Evolutionary conservation across 2,113 vertebrate genomes (phyloP).

Genomic region (Dicentrarchus labrax): DNA sequence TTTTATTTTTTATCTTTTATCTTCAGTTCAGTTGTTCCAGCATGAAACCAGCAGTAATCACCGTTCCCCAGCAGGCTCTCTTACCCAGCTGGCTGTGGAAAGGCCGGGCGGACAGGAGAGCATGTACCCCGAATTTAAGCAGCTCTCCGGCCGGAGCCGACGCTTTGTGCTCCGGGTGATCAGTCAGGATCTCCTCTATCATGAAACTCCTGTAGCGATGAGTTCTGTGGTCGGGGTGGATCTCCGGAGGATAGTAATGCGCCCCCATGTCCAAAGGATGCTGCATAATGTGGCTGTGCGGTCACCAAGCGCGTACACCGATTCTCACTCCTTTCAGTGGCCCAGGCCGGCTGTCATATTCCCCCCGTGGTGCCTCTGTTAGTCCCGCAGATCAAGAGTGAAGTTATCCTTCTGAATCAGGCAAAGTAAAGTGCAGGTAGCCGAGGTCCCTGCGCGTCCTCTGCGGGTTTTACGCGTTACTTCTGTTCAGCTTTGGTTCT

Average conservation of each 20-base stretch:
- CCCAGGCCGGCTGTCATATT: constrained; percentile 52
- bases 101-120: constrained; percentile 91
- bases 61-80: constrained; percentile 37
- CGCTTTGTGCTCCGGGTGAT: constrained; percentile 90
- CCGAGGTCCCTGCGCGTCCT: constrained; percentile 30
- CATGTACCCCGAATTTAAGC: constrained; percentile 96
- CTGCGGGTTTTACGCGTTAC: constrained; percentile 8
- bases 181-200: constrained; percentile 98
- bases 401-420: constrained; percentile 41
- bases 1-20: neutral
- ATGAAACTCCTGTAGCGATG: constrained; percentile 98
- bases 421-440: neutral
- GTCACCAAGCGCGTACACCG: constrained; percentile 31
- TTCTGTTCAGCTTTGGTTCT: neutral
- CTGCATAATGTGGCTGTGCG: constrained; percentile 86
- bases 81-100: constrained; percentile 95
- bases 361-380: constrained; percentile 22
- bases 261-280: constrained; percentile 91
- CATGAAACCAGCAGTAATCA: neutral
- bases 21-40: neutral
- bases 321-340: constrained; percentile 43
- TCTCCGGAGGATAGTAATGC: constrained; percentile 90
- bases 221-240: constrained; percentile 91
- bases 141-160: constrained; percentile 90
- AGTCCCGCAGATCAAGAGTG: constrained; percentile 17